Percentiles rank a stretch among this genome's conserved stretches.
Evolutionary conservation across 2,888 invertebrate species (phyloP).

Genomic region (Nysson spinosus): DNA sequence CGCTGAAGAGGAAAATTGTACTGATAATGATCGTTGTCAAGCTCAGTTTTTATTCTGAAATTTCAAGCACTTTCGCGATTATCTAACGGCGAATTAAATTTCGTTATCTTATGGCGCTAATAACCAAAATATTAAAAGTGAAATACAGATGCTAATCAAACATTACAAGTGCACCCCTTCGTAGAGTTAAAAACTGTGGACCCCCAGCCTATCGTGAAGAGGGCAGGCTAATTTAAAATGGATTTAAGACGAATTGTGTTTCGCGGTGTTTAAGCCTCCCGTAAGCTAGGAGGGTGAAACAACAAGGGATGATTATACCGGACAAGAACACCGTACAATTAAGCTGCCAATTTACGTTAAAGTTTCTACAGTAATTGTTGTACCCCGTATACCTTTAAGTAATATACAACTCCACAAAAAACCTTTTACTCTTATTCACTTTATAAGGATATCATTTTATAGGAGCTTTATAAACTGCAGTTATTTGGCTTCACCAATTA

Average conservation of each 20-base stretch:
- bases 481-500: background rate
- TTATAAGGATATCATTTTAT: no score
- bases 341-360: background rate
- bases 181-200: constrained; percentile 4
- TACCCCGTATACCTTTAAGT: no score
- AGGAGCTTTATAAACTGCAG: background rate
- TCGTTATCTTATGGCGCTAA: constrained; percentile 12
- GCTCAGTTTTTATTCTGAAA: no score
- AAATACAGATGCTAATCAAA: constrained; percentile 14
- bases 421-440: no score
- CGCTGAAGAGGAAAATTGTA: no score
- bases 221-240: constrained; percentile 38
- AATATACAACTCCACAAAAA: no score
- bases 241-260: constrained; percentile 38
- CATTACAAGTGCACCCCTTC: constrained; percentile 24
- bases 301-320: background rate
- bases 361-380: background rate
- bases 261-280: constrained; percentile 31
- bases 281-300: constrained; percentile 3
- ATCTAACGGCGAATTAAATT: no score
- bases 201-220: constrained; percentile 6
- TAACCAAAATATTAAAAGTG: background rate
- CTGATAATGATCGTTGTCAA: no score
- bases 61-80: no score
- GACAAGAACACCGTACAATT: background rate